Conservation (phyloP, 2,888 invertebrate genomes). For the Rhagonycha lutea region DNA sequence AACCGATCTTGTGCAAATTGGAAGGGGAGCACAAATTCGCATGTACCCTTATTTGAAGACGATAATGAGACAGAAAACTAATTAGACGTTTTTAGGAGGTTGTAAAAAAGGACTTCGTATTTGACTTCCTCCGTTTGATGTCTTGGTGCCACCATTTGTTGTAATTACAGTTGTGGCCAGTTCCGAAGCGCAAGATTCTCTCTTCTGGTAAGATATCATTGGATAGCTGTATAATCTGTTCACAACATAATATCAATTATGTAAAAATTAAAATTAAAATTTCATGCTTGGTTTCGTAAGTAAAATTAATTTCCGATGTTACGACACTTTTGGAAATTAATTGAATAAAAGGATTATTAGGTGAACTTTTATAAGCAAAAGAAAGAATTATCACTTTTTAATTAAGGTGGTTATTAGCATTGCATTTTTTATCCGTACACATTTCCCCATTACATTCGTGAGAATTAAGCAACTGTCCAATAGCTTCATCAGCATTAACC, state of each 20-base stretch:
- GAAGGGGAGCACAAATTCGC: background rate
- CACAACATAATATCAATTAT: conserved; percentile 10
- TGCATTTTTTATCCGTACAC: conserved; percentile 6
- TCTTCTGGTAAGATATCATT: conserved; percentile 66
- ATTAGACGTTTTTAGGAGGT: conserved; percentile 35
- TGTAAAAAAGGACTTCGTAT: conserved; percentile 48
- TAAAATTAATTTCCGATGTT: background rate
- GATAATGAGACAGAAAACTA: background rate
- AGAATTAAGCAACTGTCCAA: conserved; percentile 22
- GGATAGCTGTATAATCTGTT: conserved; percentile 74
- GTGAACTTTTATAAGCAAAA: background rate
- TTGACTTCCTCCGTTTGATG: conserved; percentile 35
- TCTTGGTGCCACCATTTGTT: conserved; percentile 47
- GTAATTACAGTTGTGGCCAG: conserved; percentile 75
- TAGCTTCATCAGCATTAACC: conserved; percentile 44
- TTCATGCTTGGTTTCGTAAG: background rate
- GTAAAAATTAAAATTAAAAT: background rate
- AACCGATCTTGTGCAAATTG: background rate
- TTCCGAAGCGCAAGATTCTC: conserved; percentile 80
- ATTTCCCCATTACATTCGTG: conserved; percentile 26
- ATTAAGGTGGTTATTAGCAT: background rate
- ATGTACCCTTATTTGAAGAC: background rate
- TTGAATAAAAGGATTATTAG: background rate
- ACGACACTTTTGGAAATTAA: background rate
- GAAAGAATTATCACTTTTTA: background rate